A percentile compares a stretch with the other conserved stretches of the same genome.
phyloP scores from a whole-genome alignment of 2,888 invertebrate genomes.

The Melanostoma scalare region DNA sequence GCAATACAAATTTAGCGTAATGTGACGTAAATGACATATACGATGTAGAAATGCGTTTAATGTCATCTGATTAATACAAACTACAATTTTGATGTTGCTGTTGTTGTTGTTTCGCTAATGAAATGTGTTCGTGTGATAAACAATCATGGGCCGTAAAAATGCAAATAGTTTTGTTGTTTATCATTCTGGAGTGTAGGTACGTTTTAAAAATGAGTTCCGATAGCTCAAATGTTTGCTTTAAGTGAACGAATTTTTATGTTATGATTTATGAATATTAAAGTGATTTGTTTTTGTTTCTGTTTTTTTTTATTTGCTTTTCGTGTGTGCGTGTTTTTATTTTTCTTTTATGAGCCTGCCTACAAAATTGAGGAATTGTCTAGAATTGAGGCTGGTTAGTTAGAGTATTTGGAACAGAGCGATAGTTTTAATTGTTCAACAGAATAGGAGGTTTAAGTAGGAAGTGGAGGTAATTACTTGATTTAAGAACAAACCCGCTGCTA shows the following conservation, averaged over 20 bases:
- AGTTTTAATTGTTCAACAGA: conserved; percentile 18
- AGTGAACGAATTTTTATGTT: conserved; percentile 9
- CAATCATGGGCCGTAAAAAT: conserved; percentile 3
- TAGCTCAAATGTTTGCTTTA: conserved; percentile 1
- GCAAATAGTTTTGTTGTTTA: conserved; percentile 2
- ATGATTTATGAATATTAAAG: neutral
- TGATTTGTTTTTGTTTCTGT: conserved; percentile 12
- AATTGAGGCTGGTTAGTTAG: conserved; percentile 14
- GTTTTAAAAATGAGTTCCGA: neutral
- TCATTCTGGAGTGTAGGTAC: neutral
- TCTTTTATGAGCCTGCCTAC: neutral
- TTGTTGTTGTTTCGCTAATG: conserved; percentile 10
- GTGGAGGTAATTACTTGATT: conserved; percentile 37
- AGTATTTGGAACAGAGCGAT: conserved; percentile 15
- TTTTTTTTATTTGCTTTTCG: neutral
- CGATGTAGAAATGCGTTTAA: conserved; percentile 20
- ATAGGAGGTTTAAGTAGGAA: conserved; percentile 34
- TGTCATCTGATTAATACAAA: conserved; percentile 22
- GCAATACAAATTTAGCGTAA: conserved; percentile 10
- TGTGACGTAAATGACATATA: conserved; percentile 32
- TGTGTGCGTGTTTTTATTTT: conserved; percentile 5
- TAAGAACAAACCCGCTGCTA: conserved; percentile 14
- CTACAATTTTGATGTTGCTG: neutral
- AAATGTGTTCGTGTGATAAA: conserved; percentile 15
- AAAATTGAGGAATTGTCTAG: neutral